Evolutionary conservation across 2,797 vertebrate genomes (phyloP).

Genomic region (Columba guinea): DNA sequence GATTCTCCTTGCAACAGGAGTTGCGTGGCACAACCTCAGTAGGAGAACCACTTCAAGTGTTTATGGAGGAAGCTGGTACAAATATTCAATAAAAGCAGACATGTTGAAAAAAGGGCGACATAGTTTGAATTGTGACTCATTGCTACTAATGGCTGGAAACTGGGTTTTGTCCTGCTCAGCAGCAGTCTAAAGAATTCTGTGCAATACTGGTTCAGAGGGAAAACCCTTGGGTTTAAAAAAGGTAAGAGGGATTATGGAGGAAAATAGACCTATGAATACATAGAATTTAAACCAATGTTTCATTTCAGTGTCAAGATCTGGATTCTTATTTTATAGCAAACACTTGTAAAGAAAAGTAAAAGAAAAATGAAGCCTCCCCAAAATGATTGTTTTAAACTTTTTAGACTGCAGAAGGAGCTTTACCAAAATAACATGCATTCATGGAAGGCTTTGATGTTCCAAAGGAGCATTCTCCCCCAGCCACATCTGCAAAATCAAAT

Average conservation of each 20-base stretch:
- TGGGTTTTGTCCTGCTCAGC: background rate
- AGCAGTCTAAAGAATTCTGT: background rate
- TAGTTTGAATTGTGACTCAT: background rate
- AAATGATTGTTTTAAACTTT: background rate
- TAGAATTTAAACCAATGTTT: background rate
- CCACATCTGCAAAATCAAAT: conserved; percentile 4
- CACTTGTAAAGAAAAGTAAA: background rate
- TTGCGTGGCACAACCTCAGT: background rate
- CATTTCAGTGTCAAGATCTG: background rate
- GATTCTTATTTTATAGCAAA: background rate
- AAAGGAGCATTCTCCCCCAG: background rate
- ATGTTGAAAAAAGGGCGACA: background rate
- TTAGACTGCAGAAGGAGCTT: background rate
- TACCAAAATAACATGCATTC: conserved; percentile 15
- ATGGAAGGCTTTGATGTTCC: conserved; percentile 21
- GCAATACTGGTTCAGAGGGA: background rate
- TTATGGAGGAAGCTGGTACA: background rate
- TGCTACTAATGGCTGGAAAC: background rate
- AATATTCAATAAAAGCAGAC: background rate
- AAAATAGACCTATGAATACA: background rate
- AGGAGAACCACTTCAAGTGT: background rate
- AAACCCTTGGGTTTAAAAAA: background rate
- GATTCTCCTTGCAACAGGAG: background rate
- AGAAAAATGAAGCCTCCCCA: background rate
- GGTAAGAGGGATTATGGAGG: background rate